Conservation (phyloP, 1,140 invertebrate genomes). For the Drosophila hydei region DNA sequence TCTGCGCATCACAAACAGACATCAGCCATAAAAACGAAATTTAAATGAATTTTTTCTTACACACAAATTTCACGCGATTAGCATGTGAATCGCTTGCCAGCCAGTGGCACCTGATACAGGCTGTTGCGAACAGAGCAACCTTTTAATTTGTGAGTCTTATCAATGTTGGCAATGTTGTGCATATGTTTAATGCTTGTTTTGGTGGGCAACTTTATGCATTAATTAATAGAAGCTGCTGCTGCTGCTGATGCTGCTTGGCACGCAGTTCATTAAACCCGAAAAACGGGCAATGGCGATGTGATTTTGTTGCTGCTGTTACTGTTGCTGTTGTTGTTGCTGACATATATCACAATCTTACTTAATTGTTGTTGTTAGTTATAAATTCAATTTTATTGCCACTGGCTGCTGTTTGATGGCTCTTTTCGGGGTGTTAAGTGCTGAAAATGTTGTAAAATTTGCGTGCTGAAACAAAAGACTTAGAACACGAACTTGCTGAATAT, state of each 20-base stretch:
- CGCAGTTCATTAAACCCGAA: slow-evolving; percentile 74
- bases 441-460: slow-evolving; percentile 23
- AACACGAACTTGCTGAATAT: slow-evolving; percentile 52
- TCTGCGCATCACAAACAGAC: slow-evolving; percentile 45
- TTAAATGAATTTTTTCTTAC: slow-evolving; percentile 25
- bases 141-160: slow-evolving; percentile 75
- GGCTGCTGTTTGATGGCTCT: slow-evolving; percentile 47
- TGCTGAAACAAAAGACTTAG: slow-evolving; percentile 71
- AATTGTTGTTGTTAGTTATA: slow-evolving; percentile 46
- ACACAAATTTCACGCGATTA: slow-evolving; percentile 76
- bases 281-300: slow-evolving; percentile 31
- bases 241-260: background rate
- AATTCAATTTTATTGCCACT: slow-evolving; percentile 63
- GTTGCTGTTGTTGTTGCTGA: slow-evolving; percentile 44
- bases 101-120: slow-evolving; percentile 57
- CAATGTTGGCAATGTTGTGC: slow-evolving; percentile 64
- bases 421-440: slow-evolving; percentile 61
- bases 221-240: slow-evolving; percentile 57
- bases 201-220: slow-evolving; percentile 64
- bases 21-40: slow-evolving; percentile 43
- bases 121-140: slow-evolving; percentile 3
- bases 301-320: slow-evolving; percentile 1
- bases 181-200: slow-evolving; percentile 66
- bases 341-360: slow-evolving; percentile 35
- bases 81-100: slow-evolving; percentile 62